Percentiles rank a stretch among this genome's conserved stretches.
Conservation (phyloP, 1,140 invertebrate genomes). For the Dendrolimus punctatus region DNA sequence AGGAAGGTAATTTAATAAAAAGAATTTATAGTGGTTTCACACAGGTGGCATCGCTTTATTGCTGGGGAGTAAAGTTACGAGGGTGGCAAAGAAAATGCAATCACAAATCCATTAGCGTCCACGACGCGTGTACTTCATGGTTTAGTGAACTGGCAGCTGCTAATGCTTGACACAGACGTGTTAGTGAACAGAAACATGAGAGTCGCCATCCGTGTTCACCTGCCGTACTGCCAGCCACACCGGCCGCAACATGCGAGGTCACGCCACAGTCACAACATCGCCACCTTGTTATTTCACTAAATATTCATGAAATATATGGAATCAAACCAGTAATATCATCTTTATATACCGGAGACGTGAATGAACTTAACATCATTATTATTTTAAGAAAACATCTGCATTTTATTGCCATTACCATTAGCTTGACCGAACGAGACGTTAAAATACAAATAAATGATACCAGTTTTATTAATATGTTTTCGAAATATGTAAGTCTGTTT, state of each 20-base stretch:
- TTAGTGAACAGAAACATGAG: constrained; percentile 34
- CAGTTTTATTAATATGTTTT: constrained; percentile 2
- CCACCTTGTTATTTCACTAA: neutral
- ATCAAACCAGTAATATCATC: constrained; percentile 4
- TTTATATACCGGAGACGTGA: constrained; percentile 5
- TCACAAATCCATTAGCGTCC: constrained; percentile 30
- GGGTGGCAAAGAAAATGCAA: constrained; percentile 17
- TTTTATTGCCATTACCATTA: constrained; percentile 3
- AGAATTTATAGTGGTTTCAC: constrained; percentile 2
- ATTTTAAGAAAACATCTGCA: constrained; percentile 1
- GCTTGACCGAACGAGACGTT: constrained; percentile 7
- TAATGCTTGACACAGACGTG: constrained; percentile 26
- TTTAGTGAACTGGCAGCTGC: constrained; percentile 53
- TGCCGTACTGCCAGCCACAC: constrained; percentile 14
- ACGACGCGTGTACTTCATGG: constrained; percentile 29
- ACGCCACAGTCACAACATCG: constrained; percentile 4
- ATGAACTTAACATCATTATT: constrained; percentile 7
- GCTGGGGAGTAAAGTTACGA: neutral
- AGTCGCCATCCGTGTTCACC: constrained; percentile 26
- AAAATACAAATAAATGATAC: constrained; percentile 11
- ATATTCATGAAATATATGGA: neutral
- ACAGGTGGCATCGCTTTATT: constrained; percentile 2
- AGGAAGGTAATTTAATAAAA: constrained; percentile 1
- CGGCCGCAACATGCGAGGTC: constrained; percentile 4
- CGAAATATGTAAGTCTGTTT: constrained; percentile 29